Conservation (phyloP, 2,888 invertebrate genomes). For the Liopterus haemorrhoidalis region DNA sequence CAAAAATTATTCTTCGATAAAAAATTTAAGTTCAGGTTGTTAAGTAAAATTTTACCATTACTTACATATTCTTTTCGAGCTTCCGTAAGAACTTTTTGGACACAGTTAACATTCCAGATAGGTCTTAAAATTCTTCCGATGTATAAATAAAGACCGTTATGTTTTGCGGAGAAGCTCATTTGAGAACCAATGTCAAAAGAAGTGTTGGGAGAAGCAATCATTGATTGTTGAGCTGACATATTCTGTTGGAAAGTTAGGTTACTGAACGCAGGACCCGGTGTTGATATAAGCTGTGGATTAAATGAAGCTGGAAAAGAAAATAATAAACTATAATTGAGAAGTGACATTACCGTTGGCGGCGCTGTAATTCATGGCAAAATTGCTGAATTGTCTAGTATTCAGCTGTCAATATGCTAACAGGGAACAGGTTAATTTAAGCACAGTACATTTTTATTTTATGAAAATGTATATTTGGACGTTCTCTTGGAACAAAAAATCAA, state of each 20-base stretch:
- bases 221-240: constrained; percentile 14
- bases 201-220: constrained; percentile 14
- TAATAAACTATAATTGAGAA: too few relatives aligned
- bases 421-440: too few relatives aligned
- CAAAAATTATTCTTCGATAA: too few relatives aligned
- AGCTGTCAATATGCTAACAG: too few relatives aligned
- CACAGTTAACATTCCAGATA: constrained; percentile 79
- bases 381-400: too few relatives aligned
- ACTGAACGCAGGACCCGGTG: constrained; percentile 15
- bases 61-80: constrained; percentile 56
- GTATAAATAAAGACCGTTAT: constrained; percentile 89
- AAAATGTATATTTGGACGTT: too few relatives aligned
- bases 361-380: too few relatives aligned
- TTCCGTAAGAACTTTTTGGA: constrained; percentile 53
- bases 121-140: constrained; percentile 81
- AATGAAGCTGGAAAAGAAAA: constrained; percentile 24
- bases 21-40: too few relatives aligned
- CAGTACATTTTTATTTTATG: too few relatives aligned
- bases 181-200: constrained; percentile 16
- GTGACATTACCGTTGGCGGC: too few relatives aligned
- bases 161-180: constrained; percentile 69
- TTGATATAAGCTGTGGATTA: constrained; percentile 28
- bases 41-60: too few relatives aligned
- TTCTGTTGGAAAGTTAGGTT: constrained; percentile 9
- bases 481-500: too few relatives aligned